Conservation (phyloP, 2,797 vertebrate species). For the Diplodus puntazzo region DNA sequence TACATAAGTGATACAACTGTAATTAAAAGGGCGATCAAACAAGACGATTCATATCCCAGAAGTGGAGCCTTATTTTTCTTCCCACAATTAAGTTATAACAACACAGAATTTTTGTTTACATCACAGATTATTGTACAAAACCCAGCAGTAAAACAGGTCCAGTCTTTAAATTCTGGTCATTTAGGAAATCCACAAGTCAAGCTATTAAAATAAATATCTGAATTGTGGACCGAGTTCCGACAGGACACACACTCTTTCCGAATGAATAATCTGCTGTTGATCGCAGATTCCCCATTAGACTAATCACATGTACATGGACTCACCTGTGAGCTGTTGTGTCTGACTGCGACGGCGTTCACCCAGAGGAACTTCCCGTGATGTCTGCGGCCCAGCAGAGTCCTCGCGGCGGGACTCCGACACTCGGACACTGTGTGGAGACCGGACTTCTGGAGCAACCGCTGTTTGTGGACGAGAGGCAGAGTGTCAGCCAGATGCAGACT, state of each 20-base stretch:
- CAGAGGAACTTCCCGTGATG: constrained; percentile 74
- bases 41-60: background rate
- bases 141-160: background rate
- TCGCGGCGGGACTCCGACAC: constrained; percentile 37
- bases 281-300: background rate
- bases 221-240: background rate
- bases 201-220: background rate
- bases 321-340: constrained; percentile 86
- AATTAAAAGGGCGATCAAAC: background rate
- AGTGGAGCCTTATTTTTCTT: background rate
- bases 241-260: background rate
- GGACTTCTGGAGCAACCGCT: constrained; percentile 76
- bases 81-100: background rate
- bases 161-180: background rate
- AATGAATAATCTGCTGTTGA: no score
- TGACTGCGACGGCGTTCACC: constrained; percentile 73
- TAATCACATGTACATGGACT: background rate
- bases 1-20: background rate
- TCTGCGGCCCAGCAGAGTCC: constrained; percentile 65
- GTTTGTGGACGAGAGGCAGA: constrained; percentile 1
- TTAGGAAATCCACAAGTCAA: background rate
- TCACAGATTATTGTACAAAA: no score
- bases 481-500: background rate
- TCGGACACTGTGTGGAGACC: constrained; percentile 76
- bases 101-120: no score